Conservation (phyloP, 2,888 invertebrate species). For the Platycheirus albimanus region DNA sequence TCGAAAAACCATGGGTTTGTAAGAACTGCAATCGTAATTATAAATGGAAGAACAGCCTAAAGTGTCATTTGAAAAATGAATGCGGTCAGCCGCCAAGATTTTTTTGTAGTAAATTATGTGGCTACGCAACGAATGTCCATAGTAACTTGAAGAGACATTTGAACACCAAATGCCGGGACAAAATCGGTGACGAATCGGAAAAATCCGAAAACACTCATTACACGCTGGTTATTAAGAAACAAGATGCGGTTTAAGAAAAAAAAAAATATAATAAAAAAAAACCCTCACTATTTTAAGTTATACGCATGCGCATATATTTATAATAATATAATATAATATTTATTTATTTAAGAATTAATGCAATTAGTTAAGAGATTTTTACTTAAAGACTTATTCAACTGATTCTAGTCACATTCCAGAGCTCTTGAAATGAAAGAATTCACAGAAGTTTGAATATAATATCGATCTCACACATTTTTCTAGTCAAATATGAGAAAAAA, state of each 20-base stretch:
- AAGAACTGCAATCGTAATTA: slow-evolving; percentile 89
- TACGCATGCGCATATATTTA: slow-evolving; percentile 50
- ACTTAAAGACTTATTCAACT: slow-evolving; percentile 58
- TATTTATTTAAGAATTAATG: slow-evolving; percentile 34
- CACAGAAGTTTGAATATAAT: slow-evolving; percentile 41
- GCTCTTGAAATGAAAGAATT: slow-evolving; percentile 48
- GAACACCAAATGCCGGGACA: slow-evolving; percentile 82
- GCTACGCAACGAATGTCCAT: slow-evolving; percentile 83
- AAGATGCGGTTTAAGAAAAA: slow-evolving; percentile 75
- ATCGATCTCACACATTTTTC: slow-evolving; percentile 67
- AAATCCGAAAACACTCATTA: slow-evolving; percentile 77
- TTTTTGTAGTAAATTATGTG: slow-evolving; percentile 82
- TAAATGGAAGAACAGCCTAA: slow-evolving; percentile 88
- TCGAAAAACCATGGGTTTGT: slow-evolving; percentile 84
- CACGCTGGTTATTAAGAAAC: slow-evolving; percentile 79
- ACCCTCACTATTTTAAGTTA: slow-evolving; percentile 21
- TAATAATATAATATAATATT: slow-evolving; percentile 10
- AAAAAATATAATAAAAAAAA: slow-evolving; percentile 73
- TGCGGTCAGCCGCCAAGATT: slow-evolving; percentile 85
- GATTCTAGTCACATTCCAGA: slow-evolving; percentile 70
- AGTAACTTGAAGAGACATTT: slow-evolving; percentile 83
- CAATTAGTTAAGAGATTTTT: slow-evolving; percentile 59
- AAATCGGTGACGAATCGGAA: slow-evolving; percentile 79
- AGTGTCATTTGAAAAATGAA: slow-evolving; percentile 88
- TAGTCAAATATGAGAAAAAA: slow-evolving; percentile 76